phyloP scores from a whole-genome alignment of 2,797 vertebrate genomes.

The Todus mexicanus region DNA sequence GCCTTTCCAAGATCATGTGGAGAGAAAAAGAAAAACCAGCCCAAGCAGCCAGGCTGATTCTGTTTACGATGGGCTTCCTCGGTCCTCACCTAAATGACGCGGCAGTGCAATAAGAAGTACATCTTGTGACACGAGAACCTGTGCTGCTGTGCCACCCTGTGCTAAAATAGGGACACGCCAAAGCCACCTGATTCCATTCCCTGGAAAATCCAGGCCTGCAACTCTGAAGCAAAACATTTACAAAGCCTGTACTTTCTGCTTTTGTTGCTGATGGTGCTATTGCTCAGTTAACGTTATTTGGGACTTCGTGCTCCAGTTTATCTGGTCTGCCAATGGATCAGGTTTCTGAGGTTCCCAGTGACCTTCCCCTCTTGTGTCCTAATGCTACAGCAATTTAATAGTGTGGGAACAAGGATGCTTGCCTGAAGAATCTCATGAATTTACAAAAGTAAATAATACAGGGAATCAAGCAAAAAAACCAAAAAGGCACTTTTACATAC shows the following conservation, averaged over 20 bases:
- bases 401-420: neutral
- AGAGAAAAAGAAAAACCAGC: neutral
- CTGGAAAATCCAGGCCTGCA: neutral
- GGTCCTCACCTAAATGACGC: neutral
- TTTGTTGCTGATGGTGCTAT: neutral
- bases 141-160: neutral
- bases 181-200: neutral
- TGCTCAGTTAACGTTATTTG: neutral
- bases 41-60: neutral
- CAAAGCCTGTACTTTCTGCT: neutral
- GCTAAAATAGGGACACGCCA: neutral
- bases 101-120: neutral
- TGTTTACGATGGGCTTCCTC: neutral
- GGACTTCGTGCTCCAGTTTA: neutral
- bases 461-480: neutral
- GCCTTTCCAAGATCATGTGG: neutral
- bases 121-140: neutral
- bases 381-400: neutral
- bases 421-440: neutral
- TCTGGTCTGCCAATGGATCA: neutral
- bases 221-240: neutral
- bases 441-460: neutral
- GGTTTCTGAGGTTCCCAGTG: neutral
- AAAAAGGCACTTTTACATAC: too few species aligned
- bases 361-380: neutral